Conservation (phyloP, 1,140 invertebrate species). For the Aphis craccivora region DNA sequence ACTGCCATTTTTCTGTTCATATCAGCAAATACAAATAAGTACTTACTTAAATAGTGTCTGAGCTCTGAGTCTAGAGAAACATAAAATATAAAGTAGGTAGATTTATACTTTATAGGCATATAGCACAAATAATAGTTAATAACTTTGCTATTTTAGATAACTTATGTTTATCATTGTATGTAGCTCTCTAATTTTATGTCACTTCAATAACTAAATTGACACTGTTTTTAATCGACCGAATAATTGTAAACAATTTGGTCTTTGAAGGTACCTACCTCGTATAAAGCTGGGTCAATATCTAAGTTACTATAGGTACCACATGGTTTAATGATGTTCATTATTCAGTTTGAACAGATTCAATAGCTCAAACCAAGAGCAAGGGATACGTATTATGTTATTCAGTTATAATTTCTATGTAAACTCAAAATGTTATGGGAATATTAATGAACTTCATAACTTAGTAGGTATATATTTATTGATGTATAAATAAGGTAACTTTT, state of each 20-base stretch:
- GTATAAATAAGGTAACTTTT: not conserved
- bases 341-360: not conserved
- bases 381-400: not conserved
- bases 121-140: not conserved
- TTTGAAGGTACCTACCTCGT: not conserved
- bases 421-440: not conserved
- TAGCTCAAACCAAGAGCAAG: not conserved
- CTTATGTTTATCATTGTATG: not conserved
- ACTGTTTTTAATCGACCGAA: not conserved
- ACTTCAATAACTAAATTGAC: not conserved
- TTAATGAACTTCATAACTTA: not conserved
- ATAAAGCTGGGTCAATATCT: not conserved
- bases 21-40: not conserved
- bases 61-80: not conserved
- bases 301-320: not conserved
- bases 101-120: not conserved
- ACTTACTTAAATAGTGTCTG: not conserved
- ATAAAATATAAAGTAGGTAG: not conserved
- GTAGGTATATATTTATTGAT: not conserved
- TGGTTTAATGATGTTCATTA: not conserved
- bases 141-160: not conserved
- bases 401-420: not conserved
- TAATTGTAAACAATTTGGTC: not conserved
- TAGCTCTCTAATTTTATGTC: not conserved
- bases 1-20: not conserved